Evolutionary conservation across 2,888 invertebrate genomes (phyloP), one percentile per base, ranked within the genome.

Genomic region (Apeira syringaria): DNA sequence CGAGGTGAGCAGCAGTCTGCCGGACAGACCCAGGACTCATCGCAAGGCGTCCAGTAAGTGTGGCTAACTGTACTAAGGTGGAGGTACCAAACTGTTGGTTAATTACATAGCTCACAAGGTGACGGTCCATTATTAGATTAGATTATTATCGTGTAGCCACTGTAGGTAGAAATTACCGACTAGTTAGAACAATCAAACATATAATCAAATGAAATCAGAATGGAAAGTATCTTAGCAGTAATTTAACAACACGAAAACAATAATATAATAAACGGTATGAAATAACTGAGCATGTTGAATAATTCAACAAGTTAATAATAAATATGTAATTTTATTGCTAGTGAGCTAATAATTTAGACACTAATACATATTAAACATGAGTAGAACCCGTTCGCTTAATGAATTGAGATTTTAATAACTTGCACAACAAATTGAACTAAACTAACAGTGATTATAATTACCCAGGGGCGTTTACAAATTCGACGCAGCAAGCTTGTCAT

Each of bases 21-120:
- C 87, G 50, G 85, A 83, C 57, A 78, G 80, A 68, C 80, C 72
- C 35, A 76, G 86, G 51, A 74, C 85, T 47, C 80, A 86, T 66
- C 88, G 91, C 69, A 91, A 91, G 70, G 90, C 91, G 61, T 91
- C 92, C 65, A 91, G 92, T 92, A 90, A 92, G 92, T 91, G 51
- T 53, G 37, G 40, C 36, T 47, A 39, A 44, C 49, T 46, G 11
- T 35, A 50, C 41, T 46, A 47, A 29, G 47, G 49, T 56, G 51
- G 33, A 43, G 49, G 56, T 9, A 46, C 20, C 28, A 28, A 36
- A 18, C 13, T 37, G 36, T 26, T 33, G 9, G 20, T 46, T 18
- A 10, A 31, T 22, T 25, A 9, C 43, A 39, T 39, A 41, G 48
- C 33, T 40, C 53, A 51, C 41, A 7, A 39, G 56, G 53, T 53